A percentile compares a stretch with the other conserved stretches of the same genome.
Conservation (phyloP, 1,140 invertebrate genomes). For the Nilaparvata lugens region DNA sequence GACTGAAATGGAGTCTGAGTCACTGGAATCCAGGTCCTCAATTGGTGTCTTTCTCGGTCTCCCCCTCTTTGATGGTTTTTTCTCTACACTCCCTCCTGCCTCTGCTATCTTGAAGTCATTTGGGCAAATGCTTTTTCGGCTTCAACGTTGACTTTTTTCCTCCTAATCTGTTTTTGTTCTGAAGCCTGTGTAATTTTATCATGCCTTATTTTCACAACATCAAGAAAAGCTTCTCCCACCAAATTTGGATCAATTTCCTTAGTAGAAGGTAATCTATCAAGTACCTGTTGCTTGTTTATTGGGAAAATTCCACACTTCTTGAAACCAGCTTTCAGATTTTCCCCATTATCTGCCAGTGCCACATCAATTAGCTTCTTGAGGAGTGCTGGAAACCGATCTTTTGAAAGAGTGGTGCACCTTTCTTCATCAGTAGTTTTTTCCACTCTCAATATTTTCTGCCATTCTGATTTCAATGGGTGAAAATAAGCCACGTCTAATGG, state of each 20-base stretch:
- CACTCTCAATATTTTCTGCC: conserved; percentile 32
- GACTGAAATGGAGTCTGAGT: no score
- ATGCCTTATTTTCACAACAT: neutral
- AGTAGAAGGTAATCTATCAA: conserved; percentile 13
- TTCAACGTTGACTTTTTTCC: conserved; percentile 8
- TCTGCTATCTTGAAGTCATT: no score
- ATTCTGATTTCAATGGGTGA: conserved; percentile 32
- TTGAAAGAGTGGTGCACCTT: conserved; percentile 8
- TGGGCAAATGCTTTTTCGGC: neutral
- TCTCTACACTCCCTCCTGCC: no score
- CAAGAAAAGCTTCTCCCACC: conserved; percentile 15
- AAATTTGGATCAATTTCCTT: neutral
- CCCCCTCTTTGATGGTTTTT: no score
- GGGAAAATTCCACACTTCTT: conserved; percentile 20
- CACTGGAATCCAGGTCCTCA: no score
- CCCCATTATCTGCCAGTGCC: conserved; percentile 1
- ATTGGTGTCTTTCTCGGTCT: no score
- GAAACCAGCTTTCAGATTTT: conserved; percentile 19
- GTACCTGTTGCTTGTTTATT: conserved; percentile 13
- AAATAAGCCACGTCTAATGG: conserved; percentile 36
- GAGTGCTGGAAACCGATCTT: conserved; percentile 19
- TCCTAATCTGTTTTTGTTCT: neutral
- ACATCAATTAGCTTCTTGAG: conserved; percentile 15
- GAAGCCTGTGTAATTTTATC: conserved; percentile 10
- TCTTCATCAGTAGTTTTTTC: conserved; percentile 26